Evolutionary conservation across 2,113 vertebrate genomes (phyloP).

Genomic region (Blennius ocellaris): DNA sequence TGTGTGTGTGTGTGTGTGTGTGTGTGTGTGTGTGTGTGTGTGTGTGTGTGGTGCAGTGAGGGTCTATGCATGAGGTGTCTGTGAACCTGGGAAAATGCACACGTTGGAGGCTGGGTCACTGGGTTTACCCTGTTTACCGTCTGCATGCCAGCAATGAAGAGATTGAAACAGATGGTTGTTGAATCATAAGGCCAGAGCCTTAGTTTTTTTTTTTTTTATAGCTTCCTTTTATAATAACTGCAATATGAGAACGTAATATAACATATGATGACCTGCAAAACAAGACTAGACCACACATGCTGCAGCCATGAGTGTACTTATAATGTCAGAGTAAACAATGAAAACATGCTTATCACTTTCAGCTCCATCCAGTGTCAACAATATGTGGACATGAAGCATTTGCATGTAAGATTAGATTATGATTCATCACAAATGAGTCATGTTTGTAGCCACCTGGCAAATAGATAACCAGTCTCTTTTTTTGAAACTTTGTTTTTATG

Average conservation of each 20-base stretch:
- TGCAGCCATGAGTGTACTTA: background rate
- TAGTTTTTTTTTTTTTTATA: background rate
- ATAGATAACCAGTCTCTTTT: background rate
- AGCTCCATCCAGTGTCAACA: background rate
- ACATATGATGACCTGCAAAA: background rate
- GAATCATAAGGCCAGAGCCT: background rate
- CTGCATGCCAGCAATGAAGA: background rate
- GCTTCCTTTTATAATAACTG: background rate
- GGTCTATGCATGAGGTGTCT: background rate
- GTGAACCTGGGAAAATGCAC: slow-evolving; percentile 2
- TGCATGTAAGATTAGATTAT: background rate
- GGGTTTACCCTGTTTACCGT: slow-evolving; percentile 16
- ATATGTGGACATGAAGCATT: background rate
- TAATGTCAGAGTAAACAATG: background rate
- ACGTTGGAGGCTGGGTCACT: background rate
- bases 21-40: no score
- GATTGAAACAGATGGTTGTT: slow-evolving; percentile 18
- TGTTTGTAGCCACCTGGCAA: background rate
- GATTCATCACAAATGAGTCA: background rate
- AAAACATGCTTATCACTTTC: background rate
- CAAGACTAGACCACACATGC: background rate
- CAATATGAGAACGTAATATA: background rate
- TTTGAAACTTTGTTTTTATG: background rate
- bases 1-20: background rate
- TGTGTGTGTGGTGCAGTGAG: slow-evolving; percentile 28